Evolutionary conservation across 1,140 invertebrate genomes (phyloP), one percentile per base, ranked within the genome.

Genomic region (Ips typographus): DNA sequence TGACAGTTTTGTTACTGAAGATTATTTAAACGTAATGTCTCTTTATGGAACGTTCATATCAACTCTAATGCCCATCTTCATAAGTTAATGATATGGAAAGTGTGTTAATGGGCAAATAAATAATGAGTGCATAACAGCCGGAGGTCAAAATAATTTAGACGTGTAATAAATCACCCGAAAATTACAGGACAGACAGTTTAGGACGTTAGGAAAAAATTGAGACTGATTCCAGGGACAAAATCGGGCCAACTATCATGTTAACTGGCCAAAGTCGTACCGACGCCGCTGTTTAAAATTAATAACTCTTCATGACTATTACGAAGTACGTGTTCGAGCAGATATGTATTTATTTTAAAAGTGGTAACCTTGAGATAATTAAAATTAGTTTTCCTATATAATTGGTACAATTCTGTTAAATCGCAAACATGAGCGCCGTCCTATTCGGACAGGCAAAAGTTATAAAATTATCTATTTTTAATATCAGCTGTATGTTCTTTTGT

Each of bases 381-480:
- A 49, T 49, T 49, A 8, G 44, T 49, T 49, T 22, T 22, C 44
- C 44, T 49, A 49, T 49, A 49, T 8, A 8, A 8, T 6, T 49
- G 44, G 22, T 8, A 49, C 44, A 6, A 49, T 49, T 22, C 44
- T 8, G 44, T 22, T 49, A 49, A 49, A 49, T 49, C 7, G 44
- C 44, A 22, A 49, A 6, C 44, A 49, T 49, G 44, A 22, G 44
- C 44, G 22, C 44, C 4, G 43, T 61, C 41, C n/a, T 47, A n/a
- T 61, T 8, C 42, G 36, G 40, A 36, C 41, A 61, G n/a, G 42
- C 40, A 61, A 61, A 47, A 61, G 41, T 44, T 47, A 47, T 43
- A 61, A 61, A 61, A 61, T 47, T 61, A 61, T 61, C 59, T 61
- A 61, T 61, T 61, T 61, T 61, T 61, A 61, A 61, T 61, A 61